Percentiles rank a stretch among this genome's conserved stretches.
These are phyloP conservation scores for Tetramorium alpestre DNA, from an alignment of 1,140 invertebrate species.

Conservation along the genomic window DNA sequence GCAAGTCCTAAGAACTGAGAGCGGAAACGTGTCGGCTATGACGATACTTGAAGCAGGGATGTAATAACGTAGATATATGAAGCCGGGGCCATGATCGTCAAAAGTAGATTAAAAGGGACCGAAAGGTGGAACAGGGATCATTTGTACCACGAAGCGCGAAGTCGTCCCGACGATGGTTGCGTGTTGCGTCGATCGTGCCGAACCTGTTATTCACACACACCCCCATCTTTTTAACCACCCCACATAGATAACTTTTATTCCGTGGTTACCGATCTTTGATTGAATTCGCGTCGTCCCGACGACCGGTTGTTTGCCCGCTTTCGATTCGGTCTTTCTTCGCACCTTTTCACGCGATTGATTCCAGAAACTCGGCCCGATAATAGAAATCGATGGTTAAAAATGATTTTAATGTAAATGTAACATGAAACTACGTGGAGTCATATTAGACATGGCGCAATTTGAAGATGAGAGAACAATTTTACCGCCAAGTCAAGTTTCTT, in stretches of 20 bases:
- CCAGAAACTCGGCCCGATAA: background rate
- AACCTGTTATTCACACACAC: constrained; percentile 81
- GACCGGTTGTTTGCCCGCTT: constrained; percentile 70
- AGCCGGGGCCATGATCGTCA: background rate
- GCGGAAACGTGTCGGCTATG: background rate
- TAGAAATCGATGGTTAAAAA: background rate
- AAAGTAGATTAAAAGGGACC: constrained; percentile 32
- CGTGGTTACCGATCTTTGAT: constrained; percentile 79
- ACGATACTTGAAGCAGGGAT: background rate
- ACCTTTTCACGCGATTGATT: constrained; percentile 40
- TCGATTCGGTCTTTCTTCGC: constrained; percentile 53
- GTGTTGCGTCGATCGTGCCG: constrained; percentile 78
- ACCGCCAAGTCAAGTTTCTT: background rate
- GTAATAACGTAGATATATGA: background rate
- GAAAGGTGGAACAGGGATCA: constrained; percentile 69
- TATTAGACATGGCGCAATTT: background rate
- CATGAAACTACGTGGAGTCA: background rate
- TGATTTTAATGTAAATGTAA: background rate
- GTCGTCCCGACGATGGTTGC: constrained; percentile 80
- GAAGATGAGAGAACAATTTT: background rate
- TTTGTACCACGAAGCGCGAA: constrained; percentile 84
- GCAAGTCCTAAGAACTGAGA: background rate
- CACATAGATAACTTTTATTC: constrained; percentile 83
- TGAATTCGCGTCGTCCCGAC: constrained; percentile 79
- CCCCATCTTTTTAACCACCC: constrained; percentile 78